phyloP scores from a whole-genome alignment of 2,797 vertebrate genomes.

The Enteromius fasciolatus region DNA sequence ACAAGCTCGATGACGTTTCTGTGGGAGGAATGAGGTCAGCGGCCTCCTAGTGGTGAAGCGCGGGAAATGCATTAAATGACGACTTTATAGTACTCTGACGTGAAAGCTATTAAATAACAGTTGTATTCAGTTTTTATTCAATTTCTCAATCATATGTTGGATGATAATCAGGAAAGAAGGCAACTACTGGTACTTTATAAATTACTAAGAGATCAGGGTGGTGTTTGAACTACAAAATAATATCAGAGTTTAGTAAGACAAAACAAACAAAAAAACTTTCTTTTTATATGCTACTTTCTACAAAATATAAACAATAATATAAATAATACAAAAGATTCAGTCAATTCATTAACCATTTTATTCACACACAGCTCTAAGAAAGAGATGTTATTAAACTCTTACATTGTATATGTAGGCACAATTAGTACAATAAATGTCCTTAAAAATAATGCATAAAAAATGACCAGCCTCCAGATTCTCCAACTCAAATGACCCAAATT shows the following conservation, averaged over 20 bases:
- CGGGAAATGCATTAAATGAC: neutral
- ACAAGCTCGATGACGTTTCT: slow-evolving; percentile 40
- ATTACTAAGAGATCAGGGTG: neutral
- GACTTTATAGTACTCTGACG: neutral
- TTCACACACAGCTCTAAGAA: slow-evolving; percentile 16
- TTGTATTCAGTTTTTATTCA: neutral
- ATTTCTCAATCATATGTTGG: neutral
- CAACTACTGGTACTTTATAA: neutral
- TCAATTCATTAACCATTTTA: slow-evolving; percentile 27
- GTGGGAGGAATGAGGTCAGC: neutral
- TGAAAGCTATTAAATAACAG: neutral
- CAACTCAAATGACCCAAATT: slow-evolving; percentile 18
- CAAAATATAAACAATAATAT: too few species aligned
- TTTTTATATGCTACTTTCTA: neutral
- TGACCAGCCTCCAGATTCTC: neutral
- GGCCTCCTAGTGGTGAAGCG: slow-evolving; percentile 18
- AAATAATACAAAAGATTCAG: slow-evolving; percentile 5
- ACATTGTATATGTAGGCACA: slow-evolving; percentile 30
- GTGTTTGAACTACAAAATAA: neutral
- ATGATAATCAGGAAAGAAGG: neutral
- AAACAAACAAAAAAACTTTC: neutral
- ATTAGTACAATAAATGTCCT: neutral
- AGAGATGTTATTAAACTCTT: slow-evolving; percentile 8
- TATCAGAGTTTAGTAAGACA: neutral
- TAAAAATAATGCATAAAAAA: slow-evolving; percentile 25